Base-by-base conservation (phyloP, 92 coral and sea anemone genomes). In the Chrysogorgia sp. region DNA sequence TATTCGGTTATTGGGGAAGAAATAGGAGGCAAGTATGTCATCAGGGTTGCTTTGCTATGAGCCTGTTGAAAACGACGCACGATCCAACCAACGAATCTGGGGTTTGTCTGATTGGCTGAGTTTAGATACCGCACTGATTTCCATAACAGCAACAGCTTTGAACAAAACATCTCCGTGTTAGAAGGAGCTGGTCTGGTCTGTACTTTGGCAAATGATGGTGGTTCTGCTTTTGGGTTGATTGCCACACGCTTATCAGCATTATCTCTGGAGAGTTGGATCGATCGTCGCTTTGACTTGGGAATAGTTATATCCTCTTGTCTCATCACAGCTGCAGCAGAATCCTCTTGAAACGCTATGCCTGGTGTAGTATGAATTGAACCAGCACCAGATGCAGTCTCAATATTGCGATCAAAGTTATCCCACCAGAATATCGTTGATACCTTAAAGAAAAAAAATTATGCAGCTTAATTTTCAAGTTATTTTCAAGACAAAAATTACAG, bases 11-110 rank as follows among this genome's bases (percentile, higher is more conserved):
- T 67, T n/a, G 74, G 56, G 21, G 56, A 41, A 9, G 34, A 22
- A 25, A 67, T 67, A 22, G 74, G 74, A 3, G 74, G 74, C 58
- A 67, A 41, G 58, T 67, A 67, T 10, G 74, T 67, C 74, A 67
- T 67, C 58, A 22, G 56, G 35, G 74, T 67, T 67, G 56, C 67
- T 56, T 37, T 56, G 50, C 67, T 37, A 25, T 21, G 55, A 1
- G 35, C 57, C 10, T 41, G 47, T 30, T 41, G 35, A 20, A 64
- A 34, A 26, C 19, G 58, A 67, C 35, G 21, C 13, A 41, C 34
- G 26, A 67, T 67, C 74, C 74, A 67, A 8, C 74, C 56, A 17
- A 67, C 69, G 43, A 63, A 63, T 20, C 74, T 41, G 22, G 74
- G 74, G 19, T 67, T 67, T 25, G 34, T 41, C 58, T 67, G 74